phyloP scores from a whole-genome alignment of 2,888 invertebrate genomes.

The Lordiphosa fenestrarum region DNA sequence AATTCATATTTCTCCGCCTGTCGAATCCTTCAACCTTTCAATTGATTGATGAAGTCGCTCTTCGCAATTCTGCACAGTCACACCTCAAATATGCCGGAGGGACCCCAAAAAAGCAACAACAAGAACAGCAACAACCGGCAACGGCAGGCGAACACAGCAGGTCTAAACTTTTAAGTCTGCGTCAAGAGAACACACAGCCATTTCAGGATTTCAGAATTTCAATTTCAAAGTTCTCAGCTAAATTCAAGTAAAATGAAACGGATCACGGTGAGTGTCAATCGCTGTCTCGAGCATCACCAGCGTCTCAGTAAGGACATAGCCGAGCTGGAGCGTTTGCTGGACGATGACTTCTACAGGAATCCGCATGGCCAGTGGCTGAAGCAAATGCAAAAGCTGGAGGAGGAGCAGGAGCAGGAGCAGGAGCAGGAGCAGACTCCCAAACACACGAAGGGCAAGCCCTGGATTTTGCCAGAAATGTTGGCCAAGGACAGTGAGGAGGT shows the following conservation, averaged over 20 bases:
- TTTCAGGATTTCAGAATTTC: no score
- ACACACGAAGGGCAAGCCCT: no score
- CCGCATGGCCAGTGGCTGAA: conserved; percentile 13
- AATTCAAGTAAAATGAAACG: conserved; percentile 28
- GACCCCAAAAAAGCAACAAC: no score
- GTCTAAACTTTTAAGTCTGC: no score
- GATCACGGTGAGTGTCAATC: conserved; percentile 5
- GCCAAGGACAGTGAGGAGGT: no score
- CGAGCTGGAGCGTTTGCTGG: conserved; percentile 15
- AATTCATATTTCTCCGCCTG: no score
- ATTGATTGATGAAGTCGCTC: conserved; percentile 4
- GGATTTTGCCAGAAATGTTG: no score
- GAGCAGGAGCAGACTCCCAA: not conserved
- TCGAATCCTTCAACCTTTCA: conserved; percentile 4
- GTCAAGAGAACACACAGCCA: no score
- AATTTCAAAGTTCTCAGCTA: conserved; percentile 2
- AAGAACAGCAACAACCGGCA: no score
- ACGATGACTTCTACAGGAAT: conserved; percentile 22
- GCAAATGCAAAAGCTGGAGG: not conserved
- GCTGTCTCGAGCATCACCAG: conserved; percentile 20
- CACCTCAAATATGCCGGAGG: no score
- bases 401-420: not conserved
- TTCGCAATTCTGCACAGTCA: no score
- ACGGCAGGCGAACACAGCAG: no score
- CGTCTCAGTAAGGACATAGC: conserved; percentile 13